Base-by-base conservation (phyloP, 2,797 vertebrate genomes). In the Hirundo rustica region DNA sequence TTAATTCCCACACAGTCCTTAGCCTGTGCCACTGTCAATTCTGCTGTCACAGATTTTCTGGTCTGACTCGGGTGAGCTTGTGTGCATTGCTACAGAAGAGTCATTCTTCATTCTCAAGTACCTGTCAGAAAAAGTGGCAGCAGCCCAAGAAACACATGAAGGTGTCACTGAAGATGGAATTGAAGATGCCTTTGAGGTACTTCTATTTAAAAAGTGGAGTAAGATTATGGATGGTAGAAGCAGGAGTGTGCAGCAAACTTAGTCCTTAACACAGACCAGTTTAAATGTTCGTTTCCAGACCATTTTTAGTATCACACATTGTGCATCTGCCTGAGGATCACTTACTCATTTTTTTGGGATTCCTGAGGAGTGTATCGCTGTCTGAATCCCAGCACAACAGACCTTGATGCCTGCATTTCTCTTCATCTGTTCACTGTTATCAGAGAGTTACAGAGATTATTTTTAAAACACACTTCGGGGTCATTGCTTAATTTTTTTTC, bases 61-160 rank as follows among this genome's bases (percentile, higher is more conserved):
- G 99, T 99, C 99, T 45, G 99, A 99, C 96, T 99, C 99, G 26
- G 99, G 99, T 71, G 99, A 99, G 96, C 98, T 99, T 55, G 99
- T 99, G 86, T 99, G 99, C 97, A 99, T 99, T 58, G 99, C 99
- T 82, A 99, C 99, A 5, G 99, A 99, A 88, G 99, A 99, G 94
- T 99, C 99, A 18, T 99, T 99, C 98, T 99, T 99, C 97, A 99
- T 99, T 95, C 98, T 99, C 85, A 99, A 99, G 82, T 99, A 99
- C 82, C 91, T 99, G 89, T 98, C 99, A 18, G 99, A 99, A 44
- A 99, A 99, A 97, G 99, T 99, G 58, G 98, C 99, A 48, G 95
- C 99, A 71, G 99, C 99, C 23, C 99, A 99, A 92, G 99, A 99
- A 97, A 99, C 98, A 58, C 99, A 99, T 48, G 99, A 99, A 96